Evolutionary conservation across 1,140 invertebrate genomes (phyloP).

Genomic region (Theocolax elegans): DNA sequence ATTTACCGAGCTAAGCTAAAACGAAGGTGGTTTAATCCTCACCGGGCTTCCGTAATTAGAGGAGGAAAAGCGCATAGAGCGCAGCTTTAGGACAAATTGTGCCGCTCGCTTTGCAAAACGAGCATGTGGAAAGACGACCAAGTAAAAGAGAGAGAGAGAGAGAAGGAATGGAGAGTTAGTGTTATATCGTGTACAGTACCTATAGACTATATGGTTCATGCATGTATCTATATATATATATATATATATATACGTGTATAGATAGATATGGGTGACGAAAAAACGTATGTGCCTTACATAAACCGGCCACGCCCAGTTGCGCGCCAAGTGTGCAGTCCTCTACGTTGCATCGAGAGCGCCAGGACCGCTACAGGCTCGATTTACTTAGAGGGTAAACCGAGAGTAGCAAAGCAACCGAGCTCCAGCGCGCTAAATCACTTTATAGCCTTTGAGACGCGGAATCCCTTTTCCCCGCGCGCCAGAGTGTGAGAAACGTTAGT

Average conservation of each 20-base stretch:
- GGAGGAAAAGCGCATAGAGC: conserved; percentile 28
- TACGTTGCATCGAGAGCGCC: not conserved
- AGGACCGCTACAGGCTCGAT: not conserved
- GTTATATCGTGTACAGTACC: too few relatives aligned
- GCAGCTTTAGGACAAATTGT: not conserved
- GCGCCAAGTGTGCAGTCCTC: not conserved
- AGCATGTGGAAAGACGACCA: not conserved
- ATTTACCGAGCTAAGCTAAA: too few relatives aligned
- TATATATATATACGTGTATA: not conserved
- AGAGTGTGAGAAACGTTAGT: too few relatives aligned
- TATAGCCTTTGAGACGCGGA: too few relatives aligned
- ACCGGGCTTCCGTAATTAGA: too few relatives aligned
- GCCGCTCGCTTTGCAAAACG: not conserved
- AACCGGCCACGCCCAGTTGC: conserved; percentile 36
- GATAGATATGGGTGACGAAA: conserved; percentile 36
- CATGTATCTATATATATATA: not conserved
- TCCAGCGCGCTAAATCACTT: too few relatives aligned
- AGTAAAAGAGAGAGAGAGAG: not conserved
- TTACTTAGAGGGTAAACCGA: not conserved
- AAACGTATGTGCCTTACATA: conserved; percentile 42
- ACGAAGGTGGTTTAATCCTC: too few relatives aligned
- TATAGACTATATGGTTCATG: too few relatives aligned
- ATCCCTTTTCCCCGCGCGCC: not conserved
- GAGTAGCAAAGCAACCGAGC: not conserved
- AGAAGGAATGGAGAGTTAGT: not conserved